Base-by-base conservation (phyloP, 2,888 invertebrate species). In the Hydropsyche betteni region DNA sequence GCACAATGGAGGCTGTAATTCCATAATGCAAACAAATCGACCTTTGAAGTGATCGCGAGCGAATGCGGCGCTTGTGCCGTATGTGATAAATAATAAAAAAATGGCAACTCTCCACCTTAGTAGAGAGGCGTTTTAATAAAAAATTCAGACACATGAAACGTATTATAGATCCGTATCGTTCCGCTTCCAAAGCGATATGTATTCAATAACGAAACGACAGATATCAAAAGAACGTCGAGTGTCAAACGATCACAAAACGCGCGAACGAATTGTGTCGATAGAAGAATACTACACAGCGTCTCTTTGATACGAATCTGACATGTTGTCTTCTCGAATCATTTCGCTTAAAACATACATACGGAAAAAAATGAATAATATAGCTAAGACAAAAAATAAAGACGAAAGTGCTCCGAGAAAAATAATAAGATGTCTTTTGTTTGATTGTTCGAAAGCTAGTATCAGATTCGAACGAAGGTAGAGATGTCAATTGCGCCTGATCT, bases 261-360 rank as follows among this genome's bases (percentile, higher is more conserved):
- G 55, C 69, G 34, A 70, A 51, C n/a, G 70, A 51, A 36, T 64
- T 36, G 36, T 64, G 64, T 64, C 74, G 70, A 75, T 69, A 74
- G 69, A 75, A 77, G 74, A 70, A 77, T 77, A 75, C 69, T 77
- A 75, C 70, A 50, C 69, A 74, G 72, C 51, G 8, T 51, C 61
- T 68, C 55, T 75, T 70, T 68, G 77, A 77, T 75, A 74, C 64
- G 51, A 73, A 77, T 77, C 77, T 77, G 76, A 74, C 76, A 74
- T 68, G 74, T 71, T 58, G 76, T 74, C 74, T 74, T 69, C 68
- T 73, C 61, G 58, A 51, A 64, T 64, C 74, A 50, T 61, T 51
- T 58, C 61, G 74, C 10, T 4, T 51, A 64, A 74, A 74, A 74
- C 53, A 58, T 16, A 34, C 44, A 24, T 33, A 55, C 24, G 36